Percentiles rank a stretch among this genome's conserved stretches.
Conservation (phyloP, 64 coral and sea anemone species). For the Stichodactyla mertensii region DNA sequence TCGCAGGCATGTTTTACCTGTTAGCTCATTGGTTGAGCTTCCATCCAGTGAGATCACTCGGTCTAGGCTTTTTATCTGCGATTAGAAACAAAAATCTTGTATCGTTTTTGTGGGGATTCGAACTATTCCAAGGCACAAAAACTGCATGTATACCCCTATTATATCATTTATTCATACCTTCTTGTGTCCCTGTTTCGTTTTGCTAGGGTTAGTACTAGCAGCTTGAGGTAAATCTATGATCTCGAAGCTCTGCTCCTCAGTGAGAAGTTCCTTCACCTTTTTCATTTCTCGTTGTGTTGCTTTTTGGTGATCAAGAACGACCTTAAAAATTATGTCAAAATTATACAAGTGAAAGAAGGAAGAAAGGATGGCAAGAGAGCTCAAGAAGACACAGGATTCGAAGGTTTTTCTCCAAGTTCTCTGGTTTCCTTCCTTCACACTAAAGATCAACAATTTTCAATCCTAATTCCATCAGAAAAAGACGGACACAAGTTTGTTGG, state of each 20-base stretch:
- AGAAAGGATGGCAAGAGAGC: too few relatives aligned
- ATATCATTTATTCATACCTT: conserved; percentile 47
- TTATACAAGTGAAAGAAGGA: too few relatives aligned
- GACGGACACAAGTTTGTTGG: too few relatives aligned
- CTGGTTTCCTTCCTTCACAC: too few relatives aligned
- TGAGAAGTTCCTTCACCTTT: conserved; percentile 53
- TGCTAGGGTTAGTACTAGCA: background rate
- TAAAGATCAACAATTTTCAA: too few relatives aligned
- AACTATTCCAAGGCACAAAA: background rate
- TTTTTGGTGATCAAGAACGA: conserved; percentile 58
- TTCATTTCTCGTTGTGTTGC: conserved; percentile 62
- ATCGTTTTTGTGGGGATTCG: too few relatives aligned
- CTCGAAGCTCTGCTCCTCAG: conserved; percentile 70
- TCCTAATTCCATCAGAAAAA: too few relatives aligned
- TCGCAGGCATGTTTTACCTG: background rate
- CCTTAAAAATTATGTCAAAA: background rate
- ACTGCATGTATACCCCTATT: background rate
- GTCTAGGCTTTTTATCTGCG: conserved; percentile 42
- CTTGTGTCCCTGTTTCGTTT: conserved; percentile 32
- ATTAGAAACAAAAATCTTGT: background rate
- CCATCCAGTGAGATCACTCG: conserved; percentile 55
- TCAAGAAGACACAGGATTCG: too few relatives aligned
- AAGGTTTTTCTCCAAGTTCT: too few relatives aligned
- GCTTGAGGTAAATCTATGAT: conserved; percentile 69
- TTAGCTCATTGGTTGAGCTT: background rate